A percentile compares a stretch with the other conserved stretches of the same genome.
Conservation (phyloP, 30 jellyfish, hydroid and myxozoan species). For the Nemopilema nomurai region DNA sequence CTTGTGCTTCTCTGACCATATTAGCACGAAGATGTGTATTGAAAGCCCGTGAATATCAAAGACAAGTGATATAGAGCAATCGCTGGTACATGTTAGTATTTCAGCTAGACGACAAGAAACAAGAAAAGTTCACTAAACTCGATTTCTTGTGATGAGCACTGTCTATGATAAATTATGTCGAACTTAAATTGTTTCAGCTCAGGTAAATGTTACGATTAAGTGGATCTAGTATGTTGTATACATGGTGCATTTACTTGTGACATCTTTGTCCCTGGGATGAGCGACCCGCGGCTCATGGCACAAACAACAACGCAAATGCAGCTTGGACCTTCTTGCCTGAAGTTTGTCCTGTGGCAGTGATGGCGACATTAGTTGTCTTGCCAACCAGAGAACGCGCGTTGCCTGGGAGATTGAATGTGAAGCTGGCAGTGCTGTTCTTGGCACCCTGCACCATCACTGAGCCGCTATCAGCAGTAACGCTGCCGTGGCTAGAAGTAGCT, state of each 20-base stretch:
- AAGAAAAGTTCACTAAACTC: no score
- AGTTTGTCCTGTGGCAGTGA: constrained; percentile 23
- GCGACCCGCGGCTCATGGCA: constrained; percentile 2
- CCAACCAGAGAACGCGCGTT: constrained; percentile 24
- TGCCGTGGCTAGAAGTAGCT: constrained; percentile 5
- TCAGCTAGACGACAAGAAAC: no score
- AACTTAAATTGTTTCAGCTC: neutral
- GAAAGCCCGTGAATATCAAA: no score
- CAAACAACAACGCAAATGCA: constrained; percentile 33
- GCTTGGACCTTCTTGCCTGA: constrained; percentile 27
- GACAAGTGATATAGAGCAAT: no score
- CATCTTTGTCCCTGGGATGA: neutral
- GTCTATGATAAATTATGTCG: no score
- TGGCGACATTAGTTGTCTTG: constrained; percentile 6
- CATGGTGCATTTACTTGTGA: neutral
- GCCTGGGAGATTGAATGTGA: constrained; percentile 11
- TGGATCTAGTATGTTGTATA: no score
- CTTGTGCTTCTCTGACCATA: no score
- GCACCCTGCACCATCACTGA: neutral
- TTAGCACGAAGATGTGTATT: no score
- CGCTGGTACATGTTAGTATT: no score
- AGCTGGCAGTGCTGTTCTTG: constrained; percentile 9
- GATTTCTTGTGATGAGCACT: no score
- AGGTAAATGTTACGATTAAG: neutral
- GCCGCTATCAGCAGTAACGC: neutral